Conservation (phyloP, 1,140 invertebrate species). For the Trichonephila inaurata region DNA sequence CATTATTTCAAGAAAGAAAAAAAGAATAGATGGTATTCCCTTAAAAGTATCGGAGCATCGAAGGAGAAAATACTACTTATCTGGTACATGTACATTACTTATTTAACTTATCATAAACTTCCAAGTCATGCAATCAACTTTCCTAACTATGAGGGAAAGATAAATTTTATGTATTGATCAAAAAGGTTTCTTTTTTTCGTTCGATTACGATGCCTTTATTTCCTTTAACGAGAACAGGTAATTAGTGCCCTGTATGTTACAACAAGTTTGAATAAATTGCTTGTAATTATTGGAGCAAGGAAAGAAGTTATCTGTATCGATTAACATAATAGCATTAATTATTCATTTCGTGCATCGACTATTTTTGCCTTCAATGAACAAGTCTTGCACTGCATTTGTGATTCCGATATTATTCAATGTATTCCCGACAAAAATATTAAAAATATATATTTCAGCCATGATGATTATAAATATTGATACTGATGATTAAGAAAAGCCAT, state of each 20-base stretch:
- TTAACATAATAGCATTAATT: conserved; percentile 50
- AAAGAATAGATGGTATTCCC: too few relatives aligned
- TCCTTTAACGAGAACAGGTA: conserved; percentile 1
- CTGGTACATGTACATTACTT: too few relatives aligned
- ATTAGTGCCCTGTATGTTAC: neutral
- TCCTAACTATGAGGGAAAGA: neutral
- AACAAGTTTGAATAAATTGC: conserved; percentile 49
- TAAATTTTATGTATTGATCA: neutral
- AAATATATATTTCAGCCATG: neutral
- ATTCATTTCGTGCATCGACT: conserved; percentile 44
- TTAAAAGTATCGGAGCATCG: too few relatives aligned
- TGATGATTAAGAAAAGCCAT: neutral
- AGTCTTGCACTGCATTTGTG: neutral
- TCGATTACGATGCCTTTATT: neutral
- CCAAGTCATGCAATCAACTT: neutral
- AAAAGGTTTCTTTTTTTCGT: neutral
- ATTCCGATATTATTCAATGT: neutral
- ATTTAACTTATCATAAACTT: neutral
- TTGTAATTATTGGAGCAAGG: conserved; percentile 28
- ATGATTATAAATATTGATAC: neutral
- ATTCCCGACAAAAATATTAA: neutral
- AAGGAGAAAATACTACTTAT: too few relatives aligned
- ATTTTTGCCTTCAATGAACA: conserved; percentile 6
- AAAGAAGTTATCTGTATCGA: conserved; percentile 41
- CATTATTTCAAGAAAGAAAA: too few relatives aligned